Conservation (phyloP, 2,888 invertebrate species). For the Ectemnius continuus region DNA sequence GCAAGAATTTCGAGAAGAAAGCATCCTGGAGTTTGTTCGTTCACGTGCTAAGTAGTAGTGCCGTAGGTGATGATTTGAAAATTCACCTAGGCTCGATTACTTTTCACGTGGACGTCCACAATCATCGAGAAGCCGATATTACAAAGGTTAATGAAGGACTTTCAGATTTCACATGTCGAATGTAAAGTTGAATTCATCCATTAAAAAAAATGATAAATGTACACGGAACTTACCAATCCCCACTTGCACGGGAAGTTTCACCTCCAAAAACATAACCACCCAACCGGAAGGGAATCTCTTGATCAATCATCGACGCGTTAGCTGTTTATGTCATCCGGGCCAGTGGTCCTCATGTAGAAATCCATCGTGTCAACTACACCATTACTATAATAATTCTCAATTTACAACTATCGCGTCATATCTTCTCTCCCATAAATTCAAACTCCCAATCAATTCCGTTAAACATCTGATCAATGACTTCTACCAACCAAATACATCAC, state of each 20-base stretch:
- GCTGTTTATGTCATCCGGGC: conserved; percentile 7
- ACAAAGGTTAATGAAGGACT: too few species aligned
- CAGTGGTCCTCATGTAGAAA: conserved; percentile 25
- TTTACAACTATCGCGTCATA: neutral
- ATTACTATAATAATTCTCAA: too few species aligned
- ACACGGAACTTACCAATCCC: neutral
- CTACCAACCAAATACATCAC: too few species aligned
- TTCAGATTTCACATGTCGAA: neutral
- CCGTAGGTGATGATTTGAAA: conserved; percentile 79
- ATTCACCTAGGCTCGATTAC: conserved; percentile 78
- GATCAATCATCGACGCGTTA: conserved; percentile 32
- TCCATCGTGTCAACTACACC: neutral
- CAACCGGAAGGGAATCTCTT: conserved; percentile 31
- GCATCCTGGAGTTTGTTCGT: conserved; percentile 31
- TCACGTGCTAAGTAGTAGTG: conserved; percentile 80
- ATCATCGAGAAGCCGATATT: conserved; percentile 2
- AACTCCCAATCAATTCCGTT: too few species aligned
- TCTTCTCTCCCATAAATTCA: neutral
- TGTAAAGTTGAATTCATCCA: neutral
- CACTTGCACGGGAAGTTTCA: conserved; percentile 15
- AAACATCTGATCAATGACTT: too few species aligned
- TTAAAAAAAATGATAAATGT: neutral
- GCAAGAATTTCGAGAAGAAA: too few species aligned
- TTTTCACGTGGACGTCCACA: conserved; percentile 65
- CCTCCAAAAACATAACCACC: conserved; percentile 13